Conservation (phyloP, 2,888 invertebrate genomes). For the Pycnomerus fuliginosus region DNA sequence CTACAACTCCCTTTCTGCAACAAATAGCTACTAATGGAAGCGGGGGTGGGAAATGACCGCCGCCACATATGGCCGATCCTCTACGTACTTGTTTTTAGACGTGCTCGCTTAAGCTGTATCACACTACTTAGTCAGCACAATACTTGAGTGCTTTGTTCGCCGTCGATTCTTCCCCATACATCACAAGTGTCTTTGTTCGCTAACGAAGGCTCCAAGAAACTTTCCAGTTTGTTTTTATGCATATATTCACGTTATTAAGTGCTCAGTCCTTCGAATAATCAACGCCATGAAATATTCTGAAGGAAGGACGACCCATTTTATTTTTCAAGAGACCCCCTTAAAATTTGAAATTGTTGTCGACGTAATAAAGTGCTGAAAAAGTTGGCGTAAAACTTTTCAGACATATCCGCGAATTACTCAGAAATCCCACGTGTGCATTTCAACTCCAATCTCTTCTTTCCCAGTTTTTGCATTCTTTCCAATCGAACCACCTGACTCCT, state of each 20-base stretch:
- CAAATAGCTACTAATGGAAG: conserved; percentile 38
- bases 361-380: too few species aligned
- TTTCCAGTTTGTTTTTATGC: too few species aligned
- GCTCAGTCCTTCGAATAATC: too few species aligned
- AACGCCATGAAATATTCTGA: too few species aligned
- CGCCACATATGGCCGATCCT: too few species aligned
- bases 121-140: conserved; percentile 37
- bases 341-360: too few species aligned
- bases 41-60: conserved; percentile 28
- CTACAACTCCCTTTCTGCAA: conserved; percentile 24
- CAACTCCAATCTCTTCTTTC: conserved; percentile 15
- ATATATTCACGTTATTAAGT: too few species aligned
- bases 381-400: conserved; percentile 30
- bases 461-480: conserved; percentile 33
- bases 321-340: too few species aligned
- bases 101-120: conserved; percentile 30
- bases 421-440: conserved; percentile 22
- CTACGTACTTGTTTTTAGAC: conserved; percentile 31
- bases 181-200: conserved; percentile 35
- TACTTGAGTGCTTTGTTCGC: conserved; percentile 30
- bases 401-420: conserved; percentile 18
- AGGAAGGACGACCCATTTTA: too few species aligned
- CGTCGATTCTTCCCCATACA: conserved; percentile 27
- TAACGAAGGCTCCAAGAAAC: too few species aligned
- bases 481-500: conserved; percentile 41